Conservation (phyloP, 2,888 invertebrate species). For the Oscheius onirici region DNA sequence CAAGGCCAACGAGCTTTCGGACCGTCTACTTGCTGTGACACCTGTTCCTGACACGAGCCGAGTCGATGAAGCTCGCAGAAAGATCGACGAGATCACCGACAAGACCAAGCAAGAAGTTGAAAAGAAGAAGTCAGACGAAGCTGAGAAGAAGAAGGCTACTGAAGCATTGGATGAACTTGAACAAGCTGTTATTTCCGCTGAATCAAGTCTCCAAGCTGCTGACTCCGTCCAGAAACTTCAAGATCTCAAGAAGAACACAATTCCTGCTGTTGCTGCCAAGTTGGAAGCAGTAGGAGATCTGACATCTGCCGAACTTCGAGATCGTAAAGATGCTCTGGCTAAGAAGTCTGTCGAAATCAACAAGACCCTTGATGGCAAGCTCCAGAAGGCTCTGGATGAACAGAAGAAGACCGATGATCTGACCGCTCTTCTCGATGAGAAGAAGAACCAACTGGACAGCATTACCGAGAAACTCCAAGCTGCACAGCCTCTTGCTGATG, state of each 20-base stretch:
- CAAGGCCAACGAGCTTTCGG: constrained; percentile 12
- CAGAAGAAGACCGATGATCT: constrained; percentile 31
- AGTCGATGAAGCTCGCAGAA: constrained; percentile 15
- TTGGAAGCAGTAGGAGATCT: constrained; percentile 32
- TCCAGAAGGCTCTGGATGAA: constrained; percentile 37
- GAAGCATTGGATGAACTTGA: constrained; percentile 41
- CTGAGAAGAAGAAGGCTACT: constrained; percentile 30
- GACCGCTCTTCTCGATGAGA: constrained; percentile 28
- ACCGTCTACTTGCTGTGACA: constrained; percentile 9
- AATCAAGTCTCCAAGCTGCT: constrained; percentile 33
- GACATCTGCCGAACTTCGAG: neutral
- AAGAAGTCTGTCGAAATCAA: constrained; percentile 34
- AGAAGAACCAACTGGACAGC: constrained; percentile 30
- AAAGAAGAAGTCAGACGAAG: constrained; percentile 13
- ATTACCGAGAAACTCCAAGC: constrained; percentile 10
- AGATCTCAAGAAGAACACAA: constrained; percentile 31
- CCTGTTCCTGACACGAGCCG: neutral
- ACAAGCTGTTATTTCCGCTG: constrained; percentile 42
- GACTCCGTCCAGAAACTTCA: constrained; percentile 35
- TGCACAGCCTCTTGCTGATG: constrained; percentile 12
- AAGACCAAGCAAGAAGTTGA: constrained; percentile 40
- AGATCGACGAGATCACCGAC: constrained; percentile 21
- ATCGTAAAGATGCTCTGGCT: constrained; percentile 9
- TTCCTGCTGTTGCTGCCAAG: constrained; percentile 37
- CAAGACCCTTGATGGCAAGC: constrained; percentile 36